Evolutionary conservation across 2,797 vertebrate genomes (phyloP).

Genomic region (Sciurus vulgaris): DNA sequence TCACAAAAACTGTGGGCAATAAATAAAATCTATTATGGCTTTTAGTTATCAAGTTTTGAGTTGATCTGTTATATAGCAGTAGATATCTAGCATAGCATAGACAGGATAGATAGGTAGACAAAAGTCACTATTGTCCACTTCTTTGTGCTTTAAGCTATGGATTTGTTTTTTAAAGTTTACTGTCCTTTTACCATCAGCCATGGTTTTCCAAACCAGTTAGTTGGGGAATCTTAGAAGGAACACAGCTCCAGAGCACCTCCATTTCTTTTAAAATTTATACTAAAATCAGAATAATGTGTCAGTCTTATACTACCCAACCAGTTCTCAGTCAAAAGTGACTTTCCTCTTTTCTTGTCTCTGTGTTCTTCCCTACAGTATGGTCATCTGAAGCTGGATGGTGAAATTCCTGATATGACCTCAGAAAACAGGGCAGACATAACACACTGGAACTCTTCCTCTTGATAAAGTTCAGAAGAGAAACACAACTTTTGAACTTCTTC

Average conservation of each 20-base stretch:
- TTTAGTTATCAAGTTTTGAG: neutral
- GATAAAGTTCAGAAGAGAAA: neutral
- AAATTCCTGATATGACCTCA: conserved; percentile 21
- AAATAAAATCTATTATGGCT: neutral
- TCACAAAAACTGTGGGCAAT: neutral
- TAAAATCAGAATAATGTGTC: neutral
- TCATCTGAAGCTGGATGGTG: neutral
- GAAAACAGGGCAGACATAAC: neutral
- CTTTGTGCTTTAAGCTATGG: neutral
- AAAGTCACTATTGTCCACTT: neutral
- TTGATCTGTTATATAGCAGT: neutral
- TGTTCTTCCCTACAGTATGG: neutral
- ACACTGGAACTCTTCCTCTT: neutral
- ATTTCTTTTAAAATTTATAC: conserved; percentile 33
- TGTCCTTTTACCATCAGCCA: neutral
- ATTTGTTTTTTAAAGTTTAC: neutral
- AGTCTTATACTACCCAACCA: neutral
- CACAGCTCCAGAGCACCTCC: neutral
- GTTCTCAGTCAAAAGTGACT: neutral
- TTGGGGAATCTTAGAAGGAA: neutral
- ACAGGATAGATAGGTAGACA: neutral
- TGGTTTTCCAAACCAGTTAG: neutral
- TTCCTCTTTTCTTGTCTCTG: neutral
- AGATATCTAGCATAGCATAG: neutral
- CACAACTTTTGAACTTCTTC: neutral